Base-by-base conservation (phyloP, 2,888 invertebrate species). In the Hypselothyrea guttata region DNA sequence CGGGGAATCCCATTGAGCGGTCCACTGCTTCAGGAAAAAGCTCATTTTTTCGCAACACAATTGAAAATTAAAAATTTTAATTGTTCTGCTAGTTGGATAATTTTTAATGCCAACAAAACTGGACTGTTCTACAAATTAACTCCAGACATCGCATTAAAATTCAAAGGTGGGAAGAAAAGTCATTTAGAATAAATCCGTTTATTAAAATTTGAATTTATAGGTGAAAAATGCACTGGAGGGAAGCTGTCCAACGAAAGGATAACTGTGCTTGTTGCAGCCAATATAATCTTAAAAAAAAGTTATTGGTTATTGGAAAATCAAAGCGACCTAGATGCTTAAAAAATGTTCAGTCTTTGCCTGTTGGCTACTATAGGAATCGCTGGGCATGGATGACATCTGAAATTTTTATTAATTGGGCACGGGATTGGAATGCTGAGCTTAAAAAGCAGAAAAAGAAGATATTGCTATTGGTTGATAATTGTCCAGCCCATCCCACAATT, bases 41-140 rank as follows among this genome's bases (percentile, higher is more conserved):
- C 41, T 1, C 46, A 54, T 47, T 46, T 46, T 34, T 54, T 54
- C 34, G 54, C 54, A 34, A 46, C 27, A 48, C 55, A 55, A 48
- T 53, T 51, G 8, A 28, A 51, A 27, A 51, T 51, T 42, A 15
- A 42, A 27, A 27, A 42, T 42, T 51, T 35, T 37, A 47, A 47
- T 38, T 8, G 38, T 31, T 48, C 38, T 12, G 38, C 38, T 38
- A 30, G 38, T 48, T 38, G 38, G 48, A 30, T 4, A 9, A 38
- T 48, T 48, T 38, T 48, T 45, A 45, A 33, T 45, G 45, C 44
- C 31, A 12, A 33, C 45, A 33, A 45, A 45, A 45, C 45, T 34
- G 48, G 38, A 48, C 48, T 48, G 31, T 48, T 48, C 28, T 47
- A 35, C 46, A 47, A 47, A 47, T 47, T 47, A 47, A 47, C 46